A percentile compares a stretch with the other conserved stretches of the same genome.
Conservation (phyloP, 2,888 invertebrate species). For the Tetragonula carbonaria region DNA sequence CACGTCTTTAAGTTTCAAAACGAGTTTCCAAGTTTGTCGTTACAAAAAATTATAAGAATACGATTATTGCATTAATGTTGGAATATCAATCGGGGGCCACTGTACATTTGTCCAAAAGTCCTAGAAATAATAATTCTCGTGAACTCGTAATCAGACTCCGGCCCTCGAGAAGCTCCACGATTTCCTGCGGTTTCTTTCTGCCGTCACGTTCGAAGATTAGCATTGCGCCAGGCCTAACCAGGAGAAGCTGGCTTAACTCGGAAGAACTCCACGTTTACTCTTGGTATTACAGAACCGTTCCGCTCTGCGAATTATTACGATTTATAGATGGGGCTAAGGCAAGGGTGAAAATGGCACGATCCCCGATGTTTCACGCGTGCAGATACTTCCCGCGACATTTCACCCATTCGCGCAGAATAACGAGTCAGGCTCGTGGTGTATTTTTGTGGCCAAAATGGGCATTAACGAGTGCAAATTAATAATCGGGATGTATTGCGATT, state of each 20-base stretch:
- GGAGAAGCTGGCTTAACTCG: background rate
- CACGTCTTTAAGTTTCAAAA: no score
- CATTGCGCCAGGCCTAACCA: slow-evolving; percentile 4
- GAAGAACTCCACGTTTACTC: slow-evolving; percentile 26
- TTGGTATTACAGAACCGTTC: slow-evolving; percentile 11
- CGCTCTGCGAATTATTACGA: slow-evolving; percentile 22
- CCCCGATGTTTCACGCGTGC: slow-evolving; percentile 38
- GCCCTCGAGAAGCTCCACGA: background rate
- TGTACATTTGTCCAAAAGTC: background rate
- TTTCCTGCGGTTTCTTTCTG: background rate
- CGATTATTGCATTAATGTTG: no score
- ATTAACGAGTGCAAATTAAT: no score
- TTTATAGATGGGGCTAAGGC: slow-evolving; percentile 6
- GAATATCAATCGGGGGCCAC: no score
- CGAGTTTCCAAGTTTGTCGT: no score
- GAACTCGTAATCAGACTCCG: background rate
- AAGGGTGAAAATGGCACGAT: slow-evolving; percentile 32
- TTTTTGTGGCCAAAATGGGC: no score
- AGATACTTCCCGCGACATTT: slow-evolving; percentile 43
- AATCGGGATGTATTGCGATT: no score
- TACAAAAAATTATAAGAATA: no score
- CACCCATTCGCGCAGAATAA: background rate
- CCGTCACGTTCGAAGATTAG: slow-evolving; percentile 17
- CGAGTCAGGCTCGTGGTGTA: no score
- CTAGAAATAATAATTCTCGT: background rate